These are phyloP conservation scores for Caretta caretta DNA, from an alignment of 2,113 vertebrate genomes.

Conservation along the genomic window DNA sequence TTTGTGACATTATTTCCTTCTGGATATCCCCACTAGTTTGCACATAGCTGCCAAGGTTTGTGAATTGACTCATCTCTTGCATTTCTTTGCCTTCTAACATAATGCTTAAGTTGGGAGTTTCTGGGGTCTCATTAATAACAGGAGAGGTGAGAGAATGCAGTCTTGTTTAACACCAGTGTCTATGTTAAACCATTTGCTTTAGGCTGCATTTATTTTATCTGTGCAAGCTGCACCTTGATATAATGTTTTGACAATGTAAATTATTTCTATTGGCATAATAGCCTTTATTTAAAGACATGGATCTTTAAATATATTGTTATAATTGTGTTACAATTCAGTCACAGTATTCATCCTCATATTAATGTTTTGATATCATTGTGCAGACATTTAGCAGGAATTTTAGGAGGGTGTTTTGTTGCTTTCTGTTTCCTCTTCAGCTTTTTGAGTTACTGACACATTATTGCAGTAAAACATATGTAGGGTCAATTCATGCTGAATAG, in stretches of 20 bases:
- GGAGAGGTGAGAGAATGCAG: rapidly evolving
- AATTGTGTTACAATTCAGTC: neutral
- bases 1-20: neutral
- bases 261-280: neutral
- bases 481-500: slow-evolving; percentile 85
- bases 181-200: neutral
- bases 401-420: slow-evolving; percentile 14
- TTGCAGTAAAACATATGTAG: slow-evolving; percentile 83
- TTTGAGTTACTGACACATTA: slow-evolving; percentile 75
- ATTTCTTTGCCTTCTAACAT: neutral
- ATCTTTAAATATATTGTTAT: neutral
- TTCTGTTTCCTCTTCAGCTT: slow-evolving; percentile 56
- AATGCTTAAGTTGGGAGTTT: neutral
- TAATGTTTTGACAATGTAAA: neutral
- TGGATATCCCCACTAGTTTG: neutral
- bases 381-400: neutral
- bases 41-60: neutral
- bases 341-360: neutral
- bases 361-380: neutral
- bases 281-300: neutral
- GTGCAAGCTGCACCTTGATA: neutral
- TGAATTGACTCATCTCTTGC: neutral
- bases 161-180: neutral
- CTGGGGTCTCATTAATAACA: neutral
- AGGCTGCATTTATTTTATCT: neutral